phyloP scores from a whole-genome alignment of 1,140 invertebrate genomes.

The Dinoponera quadriceps region DNA sequence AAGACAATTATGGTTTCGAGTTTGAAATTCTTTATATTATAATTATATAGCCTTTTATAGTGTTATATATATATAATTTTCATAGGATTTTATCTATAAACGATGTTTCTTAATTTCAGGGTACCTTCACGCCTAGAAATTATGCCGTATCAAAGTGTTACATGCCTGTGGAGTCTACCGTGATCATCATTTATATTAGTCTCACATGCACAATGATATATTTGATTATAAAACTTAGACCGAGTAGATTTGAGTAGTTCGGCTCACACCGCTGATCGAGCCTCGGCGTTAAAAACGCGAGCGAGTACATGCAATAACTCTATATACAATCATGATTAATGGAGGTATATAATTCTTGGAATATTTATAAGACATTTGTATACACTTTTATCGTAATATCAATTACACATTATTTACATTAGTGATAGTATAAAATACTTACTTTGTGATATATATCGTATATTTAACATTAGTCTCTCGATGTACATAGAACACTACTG shows the following conservation, averaged over 20 bases:
- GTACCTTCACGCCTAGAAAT: slow-evolving; percentile 89
- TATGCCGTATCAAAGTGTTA: slow-evolving; percentile 90
- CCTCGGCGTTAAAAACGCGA: slow-evolving; percentile 14
- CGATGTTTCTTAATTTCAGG: slow-evolving; percentile 85
- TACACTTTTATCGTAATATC: slow-evolving; percentile 44
- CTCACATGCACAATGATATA: slow-evolving; percentile 80
- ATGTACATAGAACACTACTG: slow-evolving; percentile 36
- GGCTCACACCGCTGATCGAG: too few species aligned
- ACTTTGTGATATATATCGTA: slow-evolving; percentile 45
- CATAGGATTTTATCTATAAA: slow-evolving; percentile 26
- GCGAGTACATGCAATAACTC: slow-evolving; percentile 31
- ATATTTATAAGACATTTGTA: slow-evolving; percentile 49
- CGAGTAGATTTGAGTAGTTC: slow-evolving; percentile 64
- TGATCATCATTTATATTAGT: slow-evolving; percentile 86
- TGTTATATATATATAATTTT: slow-evolving; percentile 21
- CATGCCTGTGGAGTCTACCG: slow-evolving; percentile 90
- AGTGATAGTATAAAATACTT: slow-evolving; percentile 65
- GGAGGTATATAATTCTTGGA: slow-evolving; percentile 20
- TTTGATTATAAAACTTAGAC: slow-evolving; percentile 71
- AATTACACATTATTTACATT: slow-evolving; percentile 69
- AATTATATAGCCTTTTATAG: background rate
- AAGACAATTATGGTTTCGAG: background rate
- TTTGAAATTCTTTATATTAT: background rate
- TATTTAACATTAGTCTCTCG: slow-evolving; percentile 18
- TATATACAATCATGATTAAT: slow-evolving; percentile 41